Percentiles rank a stretch among this genome's conserved stretches.
These are phyloP conservation scores for Eilema griseolum DNA, from an alignment of 2,888 invertebrate species.

Conservation along the genomic window DNA sequence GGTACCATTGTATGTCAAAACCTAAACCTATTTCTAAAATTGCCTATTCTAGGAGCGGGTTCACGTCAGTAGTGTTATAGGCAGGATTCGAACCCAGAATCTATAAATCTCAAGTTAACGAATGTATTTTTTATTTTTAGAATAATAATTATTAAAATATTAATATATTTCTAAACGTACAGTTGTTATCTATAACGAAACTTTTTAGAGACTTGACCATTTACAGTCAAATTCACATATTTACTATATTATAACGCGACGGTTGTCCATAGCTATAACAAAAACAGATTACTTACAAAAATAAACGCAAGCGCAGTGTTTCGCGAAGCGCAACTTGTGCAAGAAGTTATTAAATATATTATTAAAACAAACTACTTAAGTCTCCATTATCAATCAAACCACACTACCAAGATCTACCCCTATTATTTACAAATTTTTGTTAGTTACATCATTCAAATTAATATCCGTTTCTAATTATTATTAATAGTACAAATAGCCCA, in stretches of 20 bases:
- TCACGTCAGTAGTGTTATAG: too few relatives aligned
- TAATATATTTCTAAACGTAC: too few relatives aligned
- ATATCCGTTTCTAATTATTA: neutral
- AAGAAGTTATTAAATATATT: neutral
- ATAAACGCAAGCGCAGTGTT: neutral
- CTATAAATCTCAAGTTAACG: too few relatives aligned
- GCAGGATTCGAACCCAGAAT: too few relatives aligned
- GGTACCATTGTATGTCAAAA: too few relatives aligned
- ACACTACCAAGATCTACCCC: slow-evolving; percentile 1
- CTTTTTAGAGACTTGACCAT: too few relatives aligned
- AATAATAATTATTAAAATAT: too few relatives aligned
- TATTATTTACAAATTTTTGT: neutral
- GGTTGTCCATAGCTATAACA: neutral
- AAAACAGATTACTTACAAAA: neutral
- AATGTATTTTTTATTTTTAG: too few relatives aligned
- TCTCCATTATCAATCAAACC: neutral
- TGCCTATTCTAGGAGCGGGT: too few relatives aligned
- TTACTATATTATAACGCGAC: neutral
- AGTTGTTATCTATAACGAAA: too few relatives aligned
- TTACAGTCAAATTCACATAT: too few relatives aligned
- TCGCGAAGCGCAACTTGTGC: neutral
- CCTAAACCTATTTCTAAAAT: too few relatives aligned
- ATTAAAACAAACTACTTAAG: neutral
- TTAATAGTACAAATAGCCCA: neutral
- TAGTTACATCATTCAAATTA: neutral